Evolutionary conservation across 2,888 invertebrate genomes (phyloP), one percentile per base, ranked within the genome.

Genomic region (Cryptosula pallasiana): DNA sequence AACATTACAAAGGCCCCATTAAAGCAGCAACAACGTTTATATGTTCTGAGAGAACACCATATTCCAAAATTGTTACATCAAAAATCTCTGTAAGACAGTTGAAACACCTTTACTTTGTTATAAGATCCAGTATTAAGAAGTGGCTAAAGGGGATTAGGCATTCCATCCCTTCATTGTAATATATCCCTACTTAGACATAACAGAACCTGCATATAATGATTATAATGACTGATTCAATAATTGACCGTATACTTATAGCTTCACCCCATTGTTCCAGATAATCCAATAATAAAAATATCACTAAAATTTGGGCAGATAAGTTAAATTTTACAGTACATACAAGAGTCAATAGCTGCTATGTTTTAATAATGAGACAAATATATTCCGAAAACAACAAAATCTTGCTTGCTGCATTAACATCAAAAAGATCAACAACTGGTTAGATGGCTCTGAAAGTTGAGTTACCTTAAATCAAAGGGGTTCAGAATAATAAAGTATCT

Each of bases 121-220:
- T 32, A 32, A 2, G 63, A 2, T 20, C 29, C 2, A 2, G 2
- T 29, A 32, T 63, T 5, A 63, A 63, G 32, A 5, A n/a, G 13
- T 63, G 63, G 63, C 63, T 63, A 2, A 63, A 63, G 63, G 13
- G 63, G 29, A 5, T 32, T 63, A 13, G 63, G 63, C 5, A 34
- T 63, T 2, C 63, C 63, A 32, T 63, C 63, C 27, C 5, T 29
- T 32, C 63, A 13, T 13, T 13, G 3, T 5, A 27, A 25, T 5
- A 5, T 27, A n/a, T 32, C 32, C 16, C 9, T 3, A 13, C 32
- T 13, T 5, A 63, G 63, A 32, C 32, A 63, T 32, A 34, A 3
- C 63, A 27, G 63, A 63, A 63, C 2, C 9, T 63, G 63, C n/a
- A 2, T 25, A 13, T 9, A 29, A 63, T n/a, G 63, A 32, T 34